Conservation (phyloP, 2,797 vertebrate genomes). For the Halcyon badia region DNA sequence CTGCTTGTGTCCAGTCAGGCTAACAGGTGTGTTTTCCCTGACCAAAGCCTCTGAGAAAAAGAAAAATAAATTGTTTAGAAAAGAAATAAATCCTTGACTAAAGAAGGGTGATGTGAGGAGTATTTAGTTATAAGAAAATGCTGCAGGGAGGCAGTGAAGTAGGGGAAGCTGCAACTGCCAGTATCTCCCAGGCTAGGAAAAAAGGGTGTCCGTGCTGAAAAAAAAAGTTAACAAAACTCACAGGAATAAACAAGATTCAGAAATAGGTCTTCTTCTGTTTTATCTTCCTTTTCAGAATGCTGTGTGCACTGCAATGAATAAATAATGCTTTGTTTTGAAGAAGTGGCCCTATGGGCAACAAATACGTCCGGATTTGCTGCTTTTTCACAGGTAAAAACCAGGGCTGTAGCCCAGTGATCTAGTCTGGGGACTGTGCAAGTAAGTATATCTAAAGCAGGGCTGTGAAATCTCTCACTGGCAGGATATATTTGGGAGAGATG, state of each 20-base stretch:
- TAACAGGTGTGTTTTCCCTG: slow-evolving; percentile 17
- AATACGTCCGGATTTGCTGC: neutral
- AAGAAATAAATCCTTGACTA: neutral
- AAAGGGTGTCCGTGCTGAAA: neutral
- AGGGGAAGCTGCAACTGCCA: neutral
- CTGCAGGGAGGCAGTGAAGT: neutral
- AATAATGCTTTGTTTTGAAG: slow-evolving; percentile 47
- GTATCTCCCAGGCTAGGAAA: neutral
- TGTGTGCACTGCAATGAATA: slow-evolving; percentile 42
- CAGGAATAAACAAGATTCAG: slow-evolving; percentile 5
- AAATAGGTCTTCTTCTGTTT: slow-evolving; percentile 7
- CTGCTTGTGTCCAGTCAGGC: neutral
- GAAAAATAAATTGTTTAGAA: neutral
- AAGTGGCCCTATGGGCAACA: neutral
- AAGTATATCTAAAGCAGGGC: neutral
- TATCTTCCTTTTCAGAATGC: neutral
- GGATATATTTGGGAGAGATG: neutral
- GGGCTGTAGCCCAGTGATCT: neutral
- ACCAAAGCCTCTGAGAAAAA: neutral
- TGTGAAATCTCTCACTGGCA: neutral
- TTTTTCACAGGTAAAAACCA: slow-evolving; percentile 31
- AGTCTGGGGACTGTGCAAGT: neutral
- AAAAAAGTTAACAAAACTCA: slow-evolving; percentile 2
- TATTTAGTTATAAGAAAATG: neutral
- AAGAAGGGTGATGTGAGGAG: neutral